Conservation (phyloP, 2,888 invertebrate genomes). For the Tethea ocularis region DNA sequence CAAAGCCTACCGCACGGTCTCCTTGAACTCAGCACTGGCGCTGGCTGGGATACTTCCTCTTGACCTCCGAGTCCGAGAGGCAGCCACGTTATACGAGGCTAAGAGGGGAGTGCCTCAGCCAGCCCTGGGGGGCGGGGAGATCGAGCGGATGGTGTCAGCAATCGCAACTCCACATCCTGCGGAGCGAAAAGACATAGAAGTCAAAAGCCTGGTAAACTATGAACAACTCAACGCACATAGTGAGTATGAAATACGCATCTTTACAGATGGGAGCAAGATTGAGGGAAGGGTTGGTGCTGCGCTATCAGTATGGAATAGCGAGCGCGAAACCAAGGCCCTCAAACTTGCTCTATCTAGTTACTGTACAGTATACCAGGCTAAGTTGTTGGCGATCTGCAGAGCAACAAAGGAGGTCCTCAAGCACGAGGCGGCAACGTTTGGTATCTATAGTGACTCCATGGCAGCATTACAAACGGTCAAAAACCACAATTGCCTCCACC, state of each 20-base stretch:
- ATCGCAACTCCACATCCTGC: constrained; percentile 13
- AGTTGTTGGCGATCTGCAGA: constrained; percentile 14
- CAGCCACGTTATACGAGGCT: too few relatives aligned
- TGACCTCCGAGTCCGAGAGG: too few relatives aligned
- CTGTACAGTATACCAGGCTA: constrained; percentile 27
- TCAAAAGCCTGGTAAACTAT: background rate
- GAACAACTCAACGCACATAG: constrained; percentile 5
- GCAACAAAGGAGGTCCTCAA: background rate
- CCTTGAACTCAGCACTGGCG: too few relatives aligned
- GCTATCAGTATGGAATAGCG: constrained; percentile 18
- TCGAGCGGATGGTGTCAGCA: background rate
- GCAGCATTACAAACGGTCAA: constrained; percentile 11
- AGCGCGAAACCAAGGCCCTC: constrained; percentile 7
- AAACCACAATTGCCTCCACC: background rate
- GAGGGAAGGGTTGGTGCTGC: constrained; percentile 24
- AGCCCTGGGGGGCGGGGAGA: too few relatives aligned
- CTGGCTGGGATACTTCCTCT: too few relatives aligned
- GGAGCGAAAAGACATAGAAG: too few relatives aligned
- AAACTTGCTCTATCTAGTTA: constrained; percentile 12
- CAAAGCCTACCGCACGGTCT: too few relatives aligned
- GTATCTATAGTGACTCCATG: constrained; percentile 21
- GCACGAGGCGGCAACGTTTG: background rate
- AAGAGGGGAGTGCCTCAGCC: too few relatives aligned
- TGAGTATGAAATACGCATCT: constrained; percentile 12
- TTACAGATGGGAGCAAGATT: constrained; percentile 26